Conservation (phyloP, 1,140 invertebrate genomes). For the Cyrtorhinus lividipennis region DNA sequence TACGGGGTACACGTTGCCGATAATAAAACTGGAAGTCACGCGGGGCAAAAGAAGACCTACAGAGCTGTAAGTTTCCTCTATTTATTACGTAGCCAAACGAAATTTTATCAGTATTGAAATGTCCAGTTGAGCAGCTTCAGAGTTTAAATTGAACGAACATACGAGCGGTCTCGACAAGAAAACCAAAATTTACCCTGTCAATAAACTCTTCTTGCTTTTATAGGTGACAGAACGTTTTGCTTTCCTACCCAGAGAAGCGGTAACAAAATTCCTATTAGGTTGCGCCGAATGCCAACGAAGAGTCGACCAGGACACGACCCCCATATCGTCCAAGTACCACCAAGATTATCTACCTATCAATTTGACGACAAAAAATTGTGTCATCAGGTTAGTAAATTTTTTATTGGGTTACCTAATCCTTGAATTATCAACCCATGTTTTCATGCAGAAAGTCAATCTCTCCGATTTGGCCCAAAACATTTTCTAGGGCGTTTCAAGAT, state of each 20-base stretch:
- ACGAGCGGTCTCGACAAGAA: no score
- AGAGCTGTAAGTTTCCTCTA: conserved; percentile 63
- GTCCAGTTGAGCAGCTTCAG: no score
- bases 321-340: conserved; percentile 15
- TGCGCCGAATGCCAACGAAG: conserved; percentile 81
- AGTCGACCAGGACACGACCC: conserved; percentile 32
- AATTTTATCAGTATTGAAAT: no score
- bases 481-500: no score
- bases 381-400: conserved; percentile 1
- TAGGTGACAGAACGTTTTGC: conserved; percentile 93
- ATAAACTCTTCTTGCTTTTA: no score
- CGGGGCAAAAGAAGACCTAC: conserved; percentile 90
- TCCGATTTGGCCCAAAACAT: no score
- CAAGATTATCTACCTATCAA: conserved; percentile 21
- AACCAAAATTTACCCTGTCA: no score
- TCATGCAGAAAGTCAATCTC: no score
- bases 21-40: conserved; percentile 75
- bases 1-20: conserved; percentile 87
- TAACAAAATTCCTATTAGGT: conserved; percentile 83
- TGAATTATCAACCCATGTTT: no score
- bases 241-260: conserved; percentile 84
- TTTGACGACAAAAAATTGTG: conserved; percentile 8
- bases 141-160: no score
- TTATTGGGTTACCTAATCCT: no score
- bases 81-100: no score